Evolutionary conservation across 2,797 vertebrate genomes (phyloP), one percentile per base, ranked within the genome.

Genomic region (Gorsachius magnificus): DNA sequence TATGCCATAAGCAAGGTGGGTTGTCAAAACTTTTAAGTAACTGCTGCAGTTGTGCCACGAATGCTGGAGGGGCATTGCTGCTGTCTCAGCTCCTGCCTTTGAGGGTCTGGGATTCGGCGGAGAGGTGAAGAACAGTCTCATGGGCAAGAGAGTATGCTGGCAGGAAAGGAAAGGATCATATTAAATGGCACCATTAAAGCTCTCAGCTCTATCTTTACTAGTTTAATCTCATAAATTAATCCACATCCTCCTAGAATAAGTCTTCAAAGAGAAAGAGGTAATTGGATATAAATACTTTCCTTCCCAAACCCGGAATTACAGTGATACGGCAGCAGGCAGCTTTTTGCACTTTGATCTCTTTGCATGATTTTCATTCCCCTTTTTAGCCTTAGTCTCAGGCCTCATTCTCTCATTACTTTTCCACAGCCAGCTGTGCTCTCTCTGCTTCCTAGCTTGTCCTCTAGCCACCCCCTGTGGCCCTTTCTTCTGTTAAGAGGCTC

Each of bases 171-270:
- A 97, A 76, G 51, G 57, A 80, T 95, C 90, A 14, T 69, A 74
- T 87, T 97, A 96, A 95, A 94, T 94, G 91, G 85, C 64, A 69
- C 66, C 83, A 88, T 94, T 93, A 92, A 90, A 87, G 65, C 92
- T 89, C 58, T 8, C 25, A 6, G 56, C 86, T 96, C 81, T 80
- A 24, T 95, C 93, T 96, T 96, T 91, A 84, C 91, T 93, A 95
- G 93, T 94, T 96, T 97, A 86, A 93, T 84, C 95, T 97, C 93
- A 94, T 96, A 94, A 97, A 97, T 89, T 93, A 94, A 96, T 96
- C 76, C 75, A 93, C 83, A 95, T 93, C 80, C 81, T 68, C 83
- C 71, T 95, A 90, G 77, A 96, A 87, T 46, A 85, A 90, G 90
- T 83, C 69, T 93, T 96, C 93, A 96, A 95, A 97, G 95, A 93